Evolutionary conservation across 2,797 vertebrate species (phyloP).

Genomic region (Sebastes nivosus): DNA sequence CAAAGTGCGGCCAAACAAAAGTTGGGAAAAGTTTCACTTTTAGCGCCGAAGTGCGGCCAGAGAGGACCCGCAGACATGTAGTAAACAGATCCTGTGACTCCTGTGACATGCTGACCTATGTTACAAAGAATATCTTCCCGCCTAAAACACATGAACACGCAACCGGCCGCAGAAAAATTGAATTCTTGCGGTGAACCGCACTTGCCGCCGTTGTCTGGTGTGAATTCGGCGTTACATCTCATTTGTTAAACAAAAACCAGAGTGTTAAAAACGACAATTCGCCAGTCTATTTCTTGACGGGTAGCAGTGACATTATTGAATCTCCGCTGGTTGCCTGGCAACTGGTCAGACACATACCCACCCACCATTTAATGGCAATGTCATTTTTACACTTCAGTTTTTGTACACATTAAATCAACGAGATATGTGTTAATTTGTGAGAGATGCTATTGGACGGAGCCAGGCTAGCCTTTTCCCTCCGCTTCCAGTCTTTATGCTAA

Average conservation of each 20-base stretch:
- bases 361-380: no score
- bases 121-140: no score
- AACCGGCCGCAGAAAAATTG: no score
- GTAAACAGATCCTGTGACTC: no score
- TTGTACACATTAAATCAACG: background rate
- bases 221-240: background rate
- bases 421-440: background rate
- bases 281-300: background rate
- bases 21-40: no score
- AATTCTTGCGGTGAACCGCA: no score
- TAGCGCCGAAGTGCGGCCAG: no score
- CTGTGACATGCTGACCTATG: no score
- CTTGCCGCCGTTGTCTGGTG: no score
- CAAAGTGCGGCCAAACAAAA: no score
- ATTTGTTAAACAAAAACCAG: background rate
- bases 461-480: background rate
- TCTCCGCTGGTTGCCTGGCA: background rate
- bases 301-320: background rate
- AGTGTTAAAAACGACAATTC: background rate
- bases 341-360: background rate
- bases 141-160: no score
- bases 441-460: background rate
- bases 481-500: conserved; percentile 2
- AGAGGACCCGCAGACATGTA: no score
- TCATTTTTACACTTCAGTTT: background rate